phyloP scores from a whole-genome alignment of 2,888 invertebrate genomes.

The Erebia epiphron region DNA sequence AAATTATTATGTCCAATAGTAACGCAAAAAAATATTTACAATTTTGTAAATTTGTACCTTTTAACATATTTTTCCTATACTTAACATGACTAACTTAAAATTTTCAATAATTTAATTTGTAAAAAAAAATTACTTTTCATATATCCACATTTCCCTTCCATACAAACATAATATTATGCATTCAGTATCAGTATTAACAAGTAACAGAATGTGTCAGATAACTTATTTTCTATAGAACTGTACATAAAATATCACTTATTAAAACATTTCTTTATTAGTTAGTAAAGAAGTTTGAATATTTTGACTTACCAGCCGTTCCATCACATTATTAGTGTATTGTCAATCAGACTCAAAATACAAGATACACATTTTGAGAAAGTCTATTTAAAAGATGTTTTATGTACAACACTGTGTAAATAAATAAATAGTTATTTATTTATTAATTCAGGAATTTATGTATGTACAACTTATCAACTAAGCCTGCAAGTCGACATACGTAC shows the following conservation, averaged over 20 bases:
- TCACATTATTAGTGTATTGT: too few species aligned
- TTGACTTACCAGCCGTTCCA: too few species aligned
- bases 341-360: too few species aligned
- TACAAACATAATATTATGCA: slow-evolving; percentile 5
- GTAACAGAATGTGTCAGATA: slow-evolving; percentile 7
- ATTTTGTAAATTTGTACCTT: slow-evolving; percentile 29
- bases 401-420: slow-evolving; percentile 8
- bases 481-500: slow-evolving; percentile 55
- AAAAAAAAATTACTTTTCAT: too few species aligned
- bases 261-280: too few species aligned
- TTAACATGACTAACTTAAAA: background rate
- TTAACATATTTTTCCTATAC: slow-evolving; percentile 5
- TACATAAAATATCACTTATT: slow-evolving; percentile 5
- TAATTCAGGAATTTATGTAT: slow-evolving; percentile 11
- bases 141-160: background rate
- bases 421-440: slow-evolving; percentile 1
- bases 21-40: slow-evolving; percentile 17
- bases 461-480: slow-evolving; percentile 28
- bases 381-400: slow-evolving; percentile 4
- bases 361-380: background rate
- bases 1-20: slow-evolving; percentile 32
- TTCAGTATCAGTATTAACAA: background rate
- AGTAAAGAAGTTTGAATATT: too few species aligned
- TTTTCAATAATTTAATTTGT: background rate
- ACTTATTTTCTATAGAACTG: slow-evolving; percentile 6